Evolutionary conservation across 2,888 invertebrate genomes (phyloP).

Genomic region (Netelia melanura): DNA sequence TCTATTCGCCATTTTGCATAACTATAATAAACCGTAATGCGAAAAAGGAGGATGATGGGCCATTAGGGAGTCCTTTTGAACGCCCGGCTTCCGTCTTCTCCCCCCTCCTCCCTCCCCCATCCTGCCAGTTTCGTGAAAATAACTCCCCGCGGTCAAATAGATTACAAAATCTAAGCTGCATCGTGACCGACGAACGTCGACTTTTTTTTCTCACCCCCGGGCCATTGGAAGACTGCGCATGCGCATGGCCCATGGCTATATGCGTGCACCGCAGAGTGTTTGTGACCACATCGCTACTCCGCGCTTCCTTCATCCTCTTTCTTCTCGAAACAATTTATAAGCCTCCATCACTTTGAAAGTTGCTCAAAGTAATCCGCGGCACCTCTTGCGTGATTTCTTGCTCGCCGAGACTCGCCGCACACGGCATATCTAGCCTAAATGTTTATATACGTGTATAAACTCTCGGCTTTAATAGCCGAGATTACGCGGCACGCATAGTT

Average conservation of each 20-base stretch:
- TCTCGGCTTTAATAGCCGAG: slow-evolving; percentile 75
- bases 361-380: slow-evolving; percentile 77
- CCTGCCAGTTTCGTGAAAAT: slow-evolving; percentile 38
- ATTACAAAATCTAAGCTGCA: slow-evolving; percentile 66
- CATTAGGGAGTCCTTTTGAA: slow-evolving; percentile 57
- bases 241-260: slow-evolving; percentile 53
- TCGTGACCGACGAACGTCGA: slow-evolving; percentile 22
- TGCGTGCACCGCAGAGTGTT: slow-evolving; percentile 49
- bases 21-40: slow-evolving; percentile 31
- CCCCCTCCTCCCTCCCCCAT: not conserved
- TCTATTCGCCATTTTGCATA: slow-evolving; percentile 37
- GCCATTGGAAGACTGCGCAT: slow-evolving; percentile 40
- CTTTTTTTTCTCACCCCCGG: slow-evolving; percentile 18
- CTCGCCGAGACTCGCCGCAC: slow-evolving; percentile 7
- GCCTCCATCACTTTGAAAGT: slow-evolving; percentile 55
- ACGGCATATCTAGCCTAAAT: not conserved
- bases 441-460: slow-evolving; percentile 30
- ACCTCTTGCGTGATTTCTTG: slow-evolving; percentile 79
- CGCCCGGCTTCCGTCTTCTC: slow-evolving; percentile 65
- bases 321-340: slow-evolving; percentile 71
- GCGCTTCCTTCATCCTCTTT: slow-evolving; percentile 1
- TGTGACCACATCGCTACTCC: slow-evolving; percentile 48
- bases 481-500: slow-evolving; percentile 78
- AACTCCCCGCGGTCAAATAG: slow-evolving; percentile 67
- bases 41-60: slow-evolving; percentile 26